Base-by-base conservation (phyloP, 2,797 vertebrate species). In the Telmatherina bonti region DNA sequence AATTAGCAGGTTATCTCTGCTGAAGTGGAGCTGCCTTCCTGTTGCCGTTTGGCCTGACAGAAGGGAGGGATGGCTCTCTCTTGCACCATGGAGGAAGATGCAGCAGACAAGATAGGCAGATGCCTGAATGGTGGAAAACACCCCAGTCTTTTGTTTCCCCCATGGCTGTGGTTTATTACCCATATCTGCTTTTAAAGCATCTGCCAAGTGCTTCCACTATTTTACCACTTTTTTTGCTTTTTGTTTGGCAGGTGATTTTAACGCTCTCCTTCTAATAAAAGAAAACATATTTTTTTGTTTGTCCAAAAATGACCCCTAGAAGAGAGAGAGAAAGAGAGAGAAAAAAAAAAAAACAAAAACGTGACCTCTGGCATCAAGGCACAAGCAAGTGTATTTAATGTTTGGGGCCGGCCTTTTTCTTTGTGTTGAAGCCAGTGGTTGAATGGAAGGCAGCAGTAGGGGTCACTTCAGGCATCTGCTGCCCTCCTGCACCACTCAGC, bases 391-490 rank as follows among this genome's bases (percentile, higher is more conserved):
- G 90, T 90, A 89, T 91, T 88, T 92, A 89, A 90, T 84, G 89
- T 91, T 87, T 77, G 80, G 85, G 78, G 81, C 85, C 70, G 64
- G 70, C 85, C 78, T 85, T 81, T 86, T n/a, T 81, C 86, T 93
- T 93, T 93, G 91, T 94, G 81, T 83, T 20, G 70, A 67, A 82
- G 85, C 81, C 84, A 85, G 89, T 76, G 81, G 91, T 89, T 94
- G 79, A 92, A 91, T 92, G 82, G 81, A 82, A 87, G 82, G 83
- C 73, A 78, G 87, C 84, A 76, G 71, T 75, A 81, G 81, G 89
- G 92, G 90, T 94, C 92, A 94, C 86, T 83, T 81, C 77, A 90
- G 92, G 93, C 94, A 94, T 94, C 91, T 94, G 93, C 88, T 90
- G 70, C 81, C 78, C 87, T 85, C 86, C 78, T 76, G 78, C 86